Evolutionary conservation across 2,113 vertebrate species (phyloP), one percentile per base, ranked within the genome.

Genomic region (Muntiacus reevesi): DNA sequence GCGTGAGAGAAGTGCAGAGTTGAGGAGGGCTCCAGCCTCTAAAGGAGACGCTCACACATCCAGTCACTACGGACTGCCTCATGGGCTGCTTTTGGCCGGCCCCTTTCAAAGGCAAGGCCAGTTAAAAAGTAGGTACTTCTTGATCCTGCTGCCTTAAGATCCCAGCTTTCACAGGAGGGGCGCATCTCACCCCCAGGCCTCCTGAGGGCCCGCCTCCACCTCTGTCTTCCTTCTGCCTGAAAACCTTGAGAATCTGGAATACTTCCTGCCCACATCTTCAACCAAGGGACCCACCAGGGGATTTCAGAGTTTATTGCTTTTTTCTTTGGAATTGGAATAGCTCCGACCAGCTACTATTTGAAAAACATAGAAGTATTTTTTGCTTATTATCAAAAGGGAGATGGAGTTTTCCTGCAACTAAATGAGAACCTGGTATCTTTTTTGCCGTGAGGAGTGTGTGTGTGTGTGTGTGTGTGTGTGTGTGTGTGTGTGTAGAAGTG

Each of bases 361-460:
- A 86, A 87, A 97, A 91, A 54, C 52, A 50, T 16, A 50, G 54
- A 43, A 60, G 62, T 79, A 2, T 55, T 83, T 87, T 96, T 94
- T 96, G 86, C 93, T 97, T 95, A 87, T 92, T 92, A 67, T 94
- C 91, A 89, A 96, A 95, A 95, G 81, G 85, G 74, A 97, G 95
- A 57, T 17, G 2, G 88, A 79, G 76, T 93, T 95, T 93, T 85
- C 79, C 67, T 85, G 86, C 74, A 81, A n/a, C 40, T 71, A 89
- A 97, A 95, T 81, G 93, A 95, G 91, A 96, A 94, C 62, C 94
- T 94, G 97, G 17, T 85, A 47, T 76, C 60, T 54, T 90, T 84
- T 36, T 85, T 81, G 82, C 14, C 50, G 36, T 2, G 0, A 74
- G 71, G 84, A 25, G 27, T 74, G 12, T n/a, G 40, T 30, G 54